Conservation (phyloP, 2,113 vertebrate species). For the Struthio camelus region DNA sequence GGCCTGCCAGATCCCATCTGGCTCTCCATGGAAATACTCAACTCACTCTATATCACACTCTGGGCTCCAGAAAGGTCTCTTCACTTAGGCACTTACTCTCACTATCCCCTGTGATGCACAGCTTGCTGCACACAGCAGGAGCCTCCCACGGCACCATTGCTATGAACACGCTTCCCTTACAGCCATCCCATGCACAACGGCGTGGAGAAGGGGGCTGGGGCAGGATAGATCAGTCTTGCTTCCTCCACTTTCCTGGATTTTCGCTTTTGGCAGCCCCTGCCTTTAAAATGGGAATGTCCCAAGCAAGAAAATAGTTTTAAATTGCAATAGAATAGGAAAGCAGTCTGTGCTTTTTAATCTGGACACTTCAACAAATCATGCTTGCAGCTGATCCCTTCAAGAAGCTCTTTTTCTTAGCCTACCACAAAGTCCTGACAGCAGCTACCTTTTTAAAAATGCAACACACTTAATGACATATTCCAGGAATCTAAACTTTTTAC, state of each 20-base stretch:
- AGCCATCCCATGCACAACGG: not conserved
- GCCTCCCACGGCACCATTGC: fast-evolving
- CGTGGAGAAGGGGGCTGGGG: fast-evolving
- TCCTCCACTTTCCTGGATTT: not conserved
- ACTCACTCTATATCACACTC: fast-evolving
- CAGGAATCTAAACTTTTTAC: not conserved
- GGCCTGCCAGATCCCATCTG: not conserved
- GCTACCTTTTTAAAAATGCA: not conserved
- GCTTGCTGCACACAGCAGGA: not conserved
- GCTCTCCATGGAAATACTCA: not conserved
- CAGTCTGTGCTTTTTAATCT: not conserved
- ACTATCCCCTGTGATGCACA: fast-evolving
- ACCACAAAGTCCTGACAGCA: not conserved
- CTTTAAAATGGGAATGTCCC: not conserved
- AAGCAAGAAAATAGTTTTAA: not conserved
- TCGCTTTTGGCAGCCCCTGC: not conserved
- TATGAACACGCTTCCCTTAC: not conserved
- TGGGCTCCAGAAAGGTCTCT: not conserved
- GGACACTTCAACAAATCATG: not conserved
- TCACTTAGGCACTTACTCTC: not conserved
- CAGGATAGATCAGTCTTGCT: fast-evolving
- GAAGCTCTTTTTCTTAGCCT: not conserved
- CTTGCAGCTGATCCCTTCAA: not conserved
- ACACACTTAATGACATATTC: not conserved
- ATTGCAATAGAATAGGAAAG: not conserved